These are phyloP conservation scores for Caenorhabditis auriculariae DNA, from an alignment of 2,888 invertebrate species.

Conservation along the genomic window DNA sequence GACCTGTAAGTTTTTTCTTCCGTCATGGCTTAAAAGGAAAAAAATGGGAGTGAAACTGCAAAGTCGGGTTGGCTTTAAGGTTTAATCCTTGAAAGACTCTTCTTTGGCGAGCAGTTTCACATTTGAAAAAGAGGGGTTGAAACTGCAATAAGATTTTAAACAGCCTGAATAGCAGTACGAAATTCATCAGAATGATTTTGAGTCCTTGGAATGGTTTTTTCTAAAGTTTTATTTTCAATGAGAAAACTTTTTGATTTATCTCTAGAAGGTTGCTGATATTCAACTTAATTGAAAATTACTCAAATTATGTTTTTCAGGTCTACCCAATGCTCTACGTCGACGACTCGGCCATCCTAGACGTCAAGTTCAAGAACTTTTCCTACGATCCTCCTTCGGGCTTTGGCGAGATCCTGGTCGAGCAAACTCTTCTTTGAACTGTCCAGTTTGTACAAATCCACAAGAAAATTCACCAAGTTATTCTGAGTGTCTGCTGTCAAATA, in stretches of 20 bases:
- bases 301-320: constrained; percentile 38
- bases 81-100: not conserved
- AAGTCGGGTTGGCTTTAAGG: too few species aligned
- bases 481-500: too few species aligned
- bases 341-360: constrained; percentile 93
- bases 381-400: constrained; percentile 77
- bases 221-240: not conserved
- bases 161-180: too few species aligned
- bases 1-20: constrained; percentile 72
- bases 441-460: too few species aligned
- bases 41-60: too few species aligned
- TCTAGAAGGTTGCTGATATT: not conserved
- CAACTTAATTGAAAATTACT: too few species aligned
- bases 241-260: too few species aligned
- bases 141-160: not conserved
- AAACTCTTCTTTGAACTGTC: constrained; percentile 81
- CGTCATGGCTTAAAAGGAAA: too few species aligned
- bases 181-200: not conserved
- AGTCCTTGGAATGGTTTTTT: not conserved
- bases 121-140: constrained; percentile 1
- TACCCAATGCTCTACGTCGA: constrained; percentile 76
- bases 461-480: too few species aligned
- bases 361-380: constrained; percentile 85
- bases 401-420: constrained; percentile 94
- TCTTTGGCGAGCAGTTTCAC: not conserved